Conservation (phyloP, 2,797 vertebrate species). For the Mus minutoides region DNA sequence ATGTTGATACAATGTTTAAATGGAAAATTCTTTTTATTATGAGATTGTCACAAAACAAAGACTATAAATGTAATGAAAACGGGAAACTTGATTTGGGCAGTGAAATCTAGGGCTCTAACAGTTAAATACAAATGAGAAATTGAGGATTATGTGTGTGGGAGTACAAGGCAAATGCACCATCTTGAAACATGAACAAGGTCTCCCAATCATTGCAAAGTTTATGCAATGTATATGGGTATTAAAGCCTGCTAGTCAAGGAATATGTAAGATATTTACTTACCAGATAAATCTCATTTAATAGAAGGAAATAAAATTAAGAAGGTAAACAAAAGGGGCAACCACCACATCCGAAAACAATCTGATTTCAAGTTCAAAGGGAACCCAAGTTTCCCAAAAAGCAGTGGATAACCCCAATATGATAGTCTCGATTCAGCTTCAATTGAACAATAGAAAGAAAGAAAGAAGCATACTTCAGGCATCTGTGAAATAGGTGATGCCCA, state of each 20-base stretch:
- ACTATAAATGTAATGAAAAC: neutral
- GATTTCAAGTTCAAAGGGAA: neutral
- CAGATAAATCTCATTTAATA: neutral
- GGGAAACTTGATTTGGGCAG: neutral
- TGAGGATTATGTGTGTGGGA: neutral
- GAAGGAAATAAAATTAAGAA: neutral
- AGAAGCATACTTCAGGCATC: neutral
- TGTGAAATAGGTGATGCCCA: neutral
- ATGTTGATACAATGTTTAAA: neutral
- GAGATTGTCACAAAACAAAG: neutral
- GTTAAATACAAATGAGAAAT: neutral
- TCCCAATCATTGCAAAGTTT: neutral
- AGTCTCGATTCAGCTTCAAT: neutral
- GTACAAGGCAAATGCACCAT: neutral
- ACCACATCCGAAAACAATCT: neutral
- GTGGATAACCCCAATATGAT: neutral
- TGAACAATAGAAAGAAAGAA: neutral
- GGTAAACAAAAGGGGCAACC: neutral
- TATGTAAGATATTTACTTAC: neutral
- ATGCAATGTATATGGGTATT: neutral
- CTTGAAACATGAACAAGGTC: neutral
- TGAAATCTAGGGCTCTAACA: neutral
- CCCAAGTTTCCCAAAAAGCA: neutral
- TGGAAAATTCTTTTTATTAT: conserved; percentile 22
- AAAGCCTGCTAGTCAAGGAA: neutral